Evolutionary conservation across 2,888 invertebrate genomes (phyloP).

Genomic region (Drosophila quasianomalipes): DNA sequence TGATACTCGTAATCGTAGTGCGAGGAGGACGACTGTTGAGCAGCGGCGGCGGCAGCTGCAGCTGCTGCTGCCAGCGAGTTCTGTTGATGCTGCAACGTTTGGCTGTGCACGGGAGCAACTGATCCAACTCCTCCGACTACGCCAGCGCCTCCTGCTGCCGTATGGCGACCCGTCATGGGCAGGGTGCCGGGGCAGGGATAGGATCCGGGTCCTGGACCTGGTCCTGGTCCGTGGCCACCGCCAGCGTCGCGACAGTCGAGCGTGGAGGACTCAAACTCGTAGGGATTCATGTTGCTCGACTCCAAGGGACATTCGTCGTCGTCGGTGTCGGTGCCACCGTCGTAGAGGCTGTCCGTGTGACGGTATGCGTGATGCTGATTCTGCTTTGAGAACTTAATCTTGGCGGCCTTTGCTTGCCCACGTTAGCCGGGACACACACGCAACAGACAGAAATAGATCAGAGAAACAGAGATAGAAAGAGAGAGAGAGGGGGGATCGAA

Average conservation of each 20-base stretch:
- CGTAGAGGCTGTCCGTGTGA: slow-evolving; percentile 84
- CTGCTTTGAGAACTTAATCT: slow-evolving; percentile 85
- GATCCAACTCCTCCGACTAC: background rate
- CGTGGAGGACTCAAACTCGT: slow-evolving; percentile 86
- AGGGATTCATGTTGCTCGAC: slow-evolving; percentile 85
- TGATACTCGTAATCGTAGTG: slow-evolving; percentile 85
- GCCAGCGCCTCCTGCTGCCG: slow-evolving; percentile 25
- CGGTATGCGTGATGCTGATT: slow-evolving; percentile 83
- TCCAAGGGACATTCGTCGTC: slow-evolving; percentile 85
- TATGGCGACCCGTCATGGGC: slow-evolving; percentile 69
- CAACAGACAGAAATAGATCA: slow-evolving; percentile 47
- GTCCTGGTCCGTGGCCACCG: slow-evolving; percentile 65
- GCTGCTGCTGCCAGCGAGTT: slow-evolving; percentile 79
- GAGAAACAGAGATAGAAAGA: slow-evolving; percentile 18
- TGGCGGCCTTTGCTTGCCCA: slow-evolving; percentile 79
- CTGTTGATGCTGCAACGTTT: slow-evolving; percentile 83
- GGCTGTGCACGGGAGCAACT: slow-evolving; percentile 59
- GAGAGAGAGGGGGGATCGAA: slow-evolving; percentile 6
- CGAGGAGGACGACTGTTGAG: slow-evolving; percentile 80
- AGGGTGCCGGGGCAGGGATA: slow-evolving; percentile 15
- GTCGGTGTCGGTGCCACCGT: slow-evolving; percentile 85
- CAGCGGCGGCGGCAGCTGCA: slow-evolving; percentile 61
- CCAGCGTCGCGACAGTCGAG: slow-evolving; percentile 85
- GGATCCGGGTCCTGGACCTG: slow-evolving; percentile 2
- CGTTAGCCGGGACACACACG: slow-evolving; percentile 57